Evolutionary conservation across 2,888 invertebrate genomes (phyloP).

Genomic region (Volucella inflata): DNA sequence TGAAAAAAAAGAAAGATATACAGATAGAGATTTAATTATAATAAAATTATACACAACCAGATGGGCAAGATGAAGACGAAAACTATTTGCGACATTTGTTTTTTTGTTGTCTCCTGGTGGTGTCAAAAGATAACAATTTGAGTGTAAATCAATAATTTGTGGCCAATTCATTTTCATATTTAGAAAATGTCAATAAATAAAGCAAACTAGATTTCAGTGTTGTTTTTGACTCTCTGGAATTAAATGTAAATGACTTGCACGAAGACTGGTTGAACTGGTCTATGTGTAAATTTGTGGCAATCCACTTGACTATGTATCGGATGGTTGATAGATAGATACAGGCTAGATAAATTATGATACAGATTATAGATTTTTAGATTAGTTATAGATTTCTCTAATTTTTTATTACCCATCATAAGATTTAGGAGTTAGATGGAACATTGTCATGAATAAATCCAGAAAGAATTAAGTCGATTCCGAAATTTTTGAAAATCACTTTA

Average conservation of each 20-base stretch:
- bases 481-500: too few species aligned
- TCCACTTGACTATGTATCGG: slow-evolving; percentile 26
- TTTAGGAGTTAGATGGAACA: too few species aligned
- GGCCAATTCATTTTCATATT: slow-evolving; percentile 46
- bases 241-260: slow-evolving; percentile 46
- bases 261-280: slow-evolving; percentile 46
- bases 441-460: too few species aligned
- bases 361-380: slow-evolving; percentile 7
- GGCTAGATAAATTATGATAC: slow-evolving; percentile 35
- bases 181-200: slow-evolving; percentile 39
- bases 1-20: slow-evolving; percentile 10
- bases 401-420: neutral
- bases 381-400: slow-evolving; percentile 13
- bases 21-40: slow-evolving; percentile 29
- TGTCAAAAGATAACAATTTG: slow-evolving; percentile 42
- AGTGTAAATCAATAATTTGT: slow-evolving; percentile 56
- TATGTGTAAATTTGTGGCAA: slow-evolving; percentile 26
- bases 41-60: slow-evolving; percentile 23
- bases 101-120: slow-evolving; percentile 4
- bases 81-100: slow-evolving; percentile 54
- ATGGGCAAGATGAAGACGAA: neutral
- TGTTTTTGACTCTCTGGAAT: slow-evolving; percentile 21
- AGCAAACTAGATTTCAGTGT: neutral
- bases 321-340: slow-evolving; percentile 23
- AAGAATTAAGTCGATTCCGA: too few species aligned